A percentile compares a stretch with the other conserved stretches of the same genome.
Conservation (phyloP, 2,888 invertebrate species). For the Bembecia ichneumoniformis region DNA sequence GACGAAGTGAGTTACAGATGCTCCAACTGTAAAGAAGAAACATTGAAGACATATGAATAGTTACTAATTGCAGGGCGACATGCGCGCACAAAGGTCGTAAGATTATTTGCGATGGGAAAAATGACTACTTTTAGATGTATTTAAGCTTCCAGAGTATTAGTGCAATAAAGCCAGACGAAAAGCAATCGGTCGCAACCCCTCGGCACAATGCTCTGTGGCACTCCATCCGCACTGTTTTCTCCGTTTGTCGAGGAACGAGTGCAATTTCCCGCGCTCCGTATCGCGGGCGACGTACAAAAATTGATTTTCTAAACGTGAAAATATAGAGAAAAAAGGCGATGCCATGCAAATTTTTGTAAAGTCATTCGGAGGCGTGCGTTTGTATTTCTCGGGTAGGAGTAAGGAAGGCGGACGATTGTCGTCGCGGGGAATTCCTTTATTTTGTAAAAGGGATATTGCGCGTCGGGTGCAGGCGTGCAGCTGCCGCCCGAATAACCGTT, state of each 20-base stretch:
- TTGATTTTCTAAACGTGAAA: constrained; percentile 67
- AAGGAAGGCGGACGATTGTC: constrained; percentile 67
- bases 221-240: constrained; percentile 55
- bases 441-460: constrained; percentile 69
- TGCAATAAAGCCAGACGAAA: constrained; percentile 46
- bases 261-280: constrained; percentile 67
- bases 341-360: constrained; percentile 70
- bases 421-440: constrained; percentile 63
- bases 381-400: constrained; percentile 67
- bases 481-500: constrained; percentile 45
- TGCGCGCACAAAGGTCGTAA: too few relatives aligned
- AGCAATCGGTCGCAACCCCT: constrained; percentile 50
- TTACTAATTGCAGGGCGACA: too few relatives aligned
- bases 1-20: too few relatives aligned
- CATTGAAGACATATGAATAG: too few relatives aligned
- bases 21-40: too few relatives aligned
- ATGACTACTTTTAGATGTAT: background rate
- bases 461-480: constrained; percentile 62
- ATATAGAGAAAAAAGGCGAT: constrained; percentile 52
- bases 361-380: constrained; percentile 69
- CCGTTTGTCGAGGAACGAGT: constrained; percentile 48
- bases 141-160: constrained; percentile 28
- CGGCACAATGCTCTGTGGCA: constrained; percentile 47
- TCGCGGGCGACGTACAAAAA: constrained; percentile 66
- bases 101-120: background rate